Base-by-base conservation (phyloP, 2,113 vertebrate species). In the Peromyscus maniculatus region DNA sequence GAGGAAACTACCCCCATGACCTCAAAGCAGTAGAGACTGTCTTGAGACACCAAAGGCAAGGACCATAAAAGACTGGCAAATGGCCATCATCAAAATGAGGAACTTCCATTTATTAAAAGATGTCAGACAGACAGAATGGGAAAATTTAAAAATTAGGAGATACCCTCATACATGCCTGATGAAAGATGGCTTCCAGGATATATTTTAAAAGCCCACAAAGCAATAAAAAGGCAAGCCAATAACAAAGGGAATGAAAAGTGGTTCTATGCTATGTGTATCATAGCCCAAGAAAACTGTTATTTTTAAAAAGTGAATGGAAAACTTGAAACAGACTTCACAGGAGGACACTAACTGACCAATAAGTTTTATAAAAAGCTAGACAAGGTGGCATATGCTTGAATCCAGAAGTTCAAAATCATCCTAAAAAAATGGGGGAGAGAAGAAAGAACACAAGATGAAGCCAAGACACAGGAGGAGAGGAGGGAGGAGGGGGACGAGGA, bases 61-160 rank as follows among this genome's bases (percentile, higher is more conserved):
- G 5, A 71, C 91, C 57, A 94, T 66, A 77, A 91, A 82, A 92
- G 22, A 93, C 0, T 24, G 24, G 19, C 77, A 96, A 86, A 86
- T 10, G 84, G 19, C 86, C 7, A 80, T 91, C 77, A 77, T 86
- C 95, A 94, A 87, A 93, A 94, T 49, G 36, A 96, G 88, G 12
- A 87, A 84, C 62, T 59, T 91, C 31, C 91, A 49, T 69, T 91
- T 89, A 78, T 82, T 80, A 86, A 89, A 95, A 66, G 36, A 83
- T 49, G 72, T 0, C 91, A 93, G 79, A 71, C 74, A 90, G 66
- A 87, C 1, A 77, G 10, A 89, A 82, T 67, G 13, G 17, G 15
- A 95, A 96, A 95, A 92, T 0, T 83, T 83, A 49, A 87, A 95
- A 92, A 82, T 62, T 77, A 39, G 33, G 78, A 92, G 55, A 91